Conservation (phyloP, 2,113 vertebrate species). For the Ia io region DNA sequence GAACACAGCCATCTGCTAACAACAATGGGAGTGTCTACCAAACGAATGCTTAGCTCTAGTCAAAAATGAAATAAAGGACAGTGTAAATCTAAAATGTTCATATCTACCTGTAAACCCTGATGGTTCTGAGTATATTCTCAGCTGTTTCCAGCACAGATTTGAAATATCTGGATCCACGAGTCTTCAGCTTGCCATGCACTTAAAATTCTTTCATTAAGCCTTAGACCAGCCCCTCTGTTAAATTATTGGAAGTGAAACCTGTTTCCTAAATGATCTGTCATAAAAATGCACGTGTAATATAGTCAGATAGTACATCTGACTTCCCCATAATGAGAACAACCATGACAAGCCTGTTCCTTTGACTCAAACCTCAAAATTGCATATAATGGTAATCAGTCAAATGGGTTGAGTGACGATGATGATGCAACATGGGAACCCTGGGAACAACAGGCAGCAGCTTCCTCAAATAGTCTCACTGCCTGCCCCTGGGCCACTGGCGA, state of each 20-base stretch:
- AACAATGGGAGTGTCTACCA: not conserved
- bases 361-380: slow-evolving; percentile 45
- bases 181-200: not conserved
- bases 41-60: not conserved
- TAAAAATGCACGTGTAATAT: not conserved
- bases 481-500: not conserved
- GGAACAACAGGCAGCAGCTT: not conserved
- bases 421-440: not conserved
- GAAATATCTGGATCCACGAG: not conserved
- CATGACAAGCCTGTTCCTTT: slow-evolving; percentile 2
- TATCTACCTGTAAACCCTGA: not conserved
- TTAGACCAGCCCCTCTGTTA: not conserved
- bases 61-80: slow-evolving; percentile 32
- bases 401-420: not conserved
- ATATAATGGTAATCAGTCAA: not conserved
- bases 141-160: not conserved
- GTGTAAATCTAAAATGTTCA: not conserved
- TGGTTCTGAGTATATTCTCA: not conserved
- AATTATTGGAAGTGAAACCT: not conserved
- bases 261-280: slow-evolving; percentile 30
- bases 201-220: not conserved
- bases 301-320: not conserved
- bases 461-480: not conserved
- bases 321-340: not conserved
- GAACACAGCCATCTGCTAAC: slow-evolving; percentile 31